phyloP scores from a whole-genome alignment of 2,888 invertebrate genomes.

The Ochropacha duplaris region DNA sequence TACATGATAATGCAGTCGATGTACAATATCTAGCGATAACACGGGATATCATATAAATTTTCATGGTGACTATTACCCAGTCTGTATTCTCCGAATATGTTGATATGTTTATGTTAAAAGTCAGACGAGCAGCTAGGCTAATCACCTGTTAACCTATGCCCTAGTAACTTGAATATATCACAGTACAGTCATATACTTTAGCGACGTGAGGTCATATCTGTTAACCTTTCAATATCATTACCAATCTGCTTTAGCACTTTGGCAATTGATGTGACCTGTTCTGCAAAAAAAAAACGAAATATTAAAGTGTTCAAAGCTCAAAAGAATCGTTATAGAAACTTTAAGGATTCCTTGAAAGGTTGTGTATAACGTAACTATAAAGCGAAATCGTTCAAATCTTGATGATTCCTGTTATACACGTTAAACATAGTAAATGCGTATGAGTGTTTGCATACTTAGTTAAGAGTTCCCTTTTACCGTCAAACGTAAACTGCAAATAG shows the following conservation, averaged over 20 bases:
- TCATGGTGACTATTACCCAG: no score
- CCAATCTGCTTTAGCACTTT: neutral
- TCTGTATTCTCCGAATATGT: no score
- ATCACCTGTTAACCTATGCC: no score
- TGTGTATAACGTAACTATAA: neutral
- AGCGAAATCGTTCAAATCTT: neutral
- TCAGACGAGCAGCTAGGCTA: no score
- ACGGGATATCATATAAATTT: no score
- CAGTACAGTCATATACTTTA: neutral
- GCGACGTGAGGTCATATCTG: neutral
- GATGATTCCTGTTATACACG: neutral
- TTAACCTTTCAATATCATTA: neutral
- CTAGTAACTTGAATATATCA: neutral
- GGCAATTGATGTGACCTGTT: neutral
- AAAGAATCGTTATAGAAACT: no score
- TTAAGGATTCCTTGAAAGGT: no score
- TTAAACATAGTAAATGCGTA: slow-evolving; percentile 11
- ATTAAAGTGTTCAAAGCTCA: neutral
- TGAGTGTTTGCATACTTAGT: slow-evolving; percentile 8
- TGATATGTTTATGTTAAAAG: no score
- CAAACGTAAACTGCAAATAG: slow-evolving; percentile 20
- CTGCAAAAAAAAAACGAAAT: neutral
- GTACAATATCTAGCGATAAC: no score
- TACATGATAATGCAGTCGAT: no score
- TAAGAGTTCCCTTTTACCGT: slow-evolving; percentile 16